These are phyloP conservation scores for Poeciliopsis retropinna DNA, from an alignment of 2,113 vertebrate species.

Conservation along the genomic window DNA sequence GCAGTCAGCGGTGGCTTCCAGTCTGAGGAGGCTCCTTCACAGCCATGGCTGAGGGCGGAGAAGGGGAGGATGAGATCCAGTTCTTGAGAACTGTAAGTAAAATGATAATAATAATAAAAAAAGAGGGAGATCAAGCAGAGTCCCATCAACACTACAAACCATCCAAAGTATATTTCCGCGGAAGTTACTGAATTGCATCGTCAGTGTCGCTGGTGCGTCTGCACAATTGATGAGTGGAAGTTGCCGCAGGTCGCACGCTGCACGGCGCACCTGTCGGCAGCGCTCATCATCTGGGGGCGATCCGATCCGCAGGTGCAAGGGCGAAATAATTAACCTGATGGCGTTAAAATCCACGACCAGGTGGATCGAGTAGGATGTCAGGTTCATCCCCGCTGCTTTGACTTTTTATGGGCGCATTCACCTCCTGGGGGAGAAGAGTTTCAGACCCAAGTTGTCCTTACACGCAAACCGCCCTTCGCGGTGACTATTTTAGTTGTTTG, in stretches of 20 bases:
- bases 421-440: slow-evolving; percentile 42
- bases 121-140: slow-evolving; percentile 8
- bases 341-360: slow-evolving; percentile 2
- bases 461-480: slow-evolving; percentile 43
- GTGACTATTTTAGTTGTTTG: slow-evolving; percentile 78
- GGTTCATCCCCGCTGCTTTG: neutral
- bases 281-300: slow-evolving; percentile 48
- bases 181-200: slow-evolving; percentile 33
- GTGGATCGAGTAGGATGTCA: too few relatives aligned
- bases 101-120: neutral
- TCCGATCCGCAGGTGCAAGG: slow-evolving; percentile 62
- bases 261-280: slow-evolving; percentile 71
- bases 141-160: neutral
- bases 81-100: slow-evolving; percentile 98
- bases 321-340: slow-evolving; percentile 10
- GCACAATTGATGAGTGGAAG: slow-evolving; percentile 28
- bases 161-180: slow-evolving; percentile 12
- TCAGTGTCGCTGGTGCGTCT: slow-evolving; percentile 1
- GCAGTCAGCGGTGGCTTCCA: slow-evolving; percentile 84
- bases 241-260: slow-evolving; percentile 49
- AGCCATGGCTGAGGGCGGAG: slow-evolving; percentile 97
- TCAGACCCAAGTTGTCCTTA: slow-evolving; percentile 60
- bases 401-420: slow-evolving; percentile 24
- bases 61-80: slow-evolving; percentile 99
- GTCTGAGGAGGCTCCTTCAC: slow-evolving; percentile 88